Percentiles rank a stretch among this genome's conserved stretches.
Conservation (phyloP, 1,140 invertebrate genomes). For the Pissodes strobi region DNA sequence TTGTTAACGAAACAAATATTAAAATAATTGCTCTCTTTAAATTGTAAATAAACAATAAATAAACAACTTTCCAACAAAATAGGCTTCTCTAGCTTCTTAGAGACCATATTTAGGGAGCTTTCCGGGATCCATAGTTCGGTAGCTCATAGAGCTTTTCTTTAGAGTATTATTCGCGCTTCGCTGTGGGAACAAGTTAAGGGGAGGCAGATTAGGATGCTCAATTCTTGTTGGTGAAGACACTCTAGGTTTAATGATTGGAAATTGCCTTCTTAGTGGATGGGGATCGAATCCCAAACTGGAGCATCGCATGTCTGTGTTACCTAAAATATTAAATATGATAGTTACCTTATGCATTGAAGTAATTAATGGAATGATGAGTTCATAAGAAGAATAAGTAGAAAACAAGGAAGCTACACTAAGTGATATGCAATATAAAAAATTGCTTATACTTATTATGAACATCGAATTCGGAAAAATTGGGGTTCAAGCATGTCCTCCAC, state of each 20-base stretch:
- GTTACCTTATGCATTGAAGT: no score
- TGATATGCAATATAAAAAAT: no score
- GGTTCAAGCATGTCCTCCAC: no score
- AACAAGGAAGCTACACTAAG: no score
- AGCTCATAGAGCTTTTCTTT: constrained; percentile 47
- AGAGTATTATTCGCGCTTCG: constrained; percentile 44
- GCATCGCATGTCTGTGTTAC: constrained; percentile 54
- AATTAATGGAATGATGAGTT: no score
- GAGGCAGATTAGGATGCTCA: constrained; percentile 77
- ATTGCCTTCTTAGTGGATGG: constrained; percentile 54
- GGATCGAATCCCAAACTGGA: constrained; percentile 39
- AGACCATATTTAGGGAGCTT: constrained; percentile 48
- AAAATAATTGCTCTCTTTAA: no score
- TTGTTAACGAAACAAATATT: no score
- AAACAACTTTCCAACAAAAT: no score
- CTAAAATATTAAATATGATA: constrained; percentile 25
- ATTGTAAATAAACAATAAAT: no score
- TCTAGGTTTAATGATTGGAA: constrained; percentile 54
- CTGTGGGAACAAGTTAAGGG: constrained; percentile 71
- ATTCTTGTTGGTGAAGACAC: constrained; percentile 80
- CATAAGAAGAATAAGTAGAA: no score
- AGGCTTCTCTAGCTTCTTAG: constrained; percentile 23
- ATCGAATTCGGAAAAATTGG: no score
- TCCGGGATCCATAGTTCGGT: constrained; percentile 48
- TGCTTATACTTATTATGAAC: no score